Base-by-base conservation (phyloP, 1,140 invertebrate genomes). In the Lasioglossum albipes region DNA sequence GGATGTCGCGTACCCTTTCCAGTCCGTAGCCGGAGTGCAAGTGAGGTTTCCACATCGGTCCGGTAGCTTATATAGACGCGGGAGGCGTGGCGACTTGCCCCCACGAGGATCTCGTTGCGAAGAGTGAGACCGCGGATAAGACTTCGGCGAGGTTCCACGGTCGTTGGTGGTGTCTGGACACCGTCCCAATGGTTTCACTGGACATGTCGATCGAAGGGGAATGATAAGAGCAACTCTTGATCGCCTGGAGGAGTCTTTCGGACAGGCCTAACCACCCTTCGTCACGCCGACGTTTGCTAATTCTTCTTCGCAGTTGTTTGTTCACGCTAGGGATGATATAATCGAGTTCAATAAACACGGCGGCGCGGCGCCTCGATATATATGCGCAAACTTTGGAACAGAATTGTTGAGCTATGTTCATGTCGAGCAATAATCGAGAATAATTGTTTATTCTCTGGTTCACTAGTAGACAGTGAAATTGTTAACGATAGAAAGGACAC, bases 21-120 rank as follows among this genome's bases (percentile, higher is more conserved):
- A 75, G 71, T 75, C 76, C 67, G 80, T 70, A 65, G 76, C 79
- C 84, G 83, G 84, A 71, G 77, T 87, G 86, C 88, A 86, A 91
- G 85, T 91, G 91, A 88, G 79, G 82, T 78, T 79, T 85, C 27
- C 76, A 76, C 68, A 42, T 79, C 77, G 79, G 77, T 70, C 71
- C 69, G 76, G 66, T 82, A 76, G 82, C 85, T 91, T 91, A 90
- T 91, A 91, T 91, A 91, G 90, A 90, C 81, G 80, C 78, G 73
- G 87, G 86, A 88, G 90, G 90, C 90, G 89, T 90, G 89, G 90
- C 87, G 75, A 85, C 74, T 82, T 75, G 75, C 86, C 80, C 82
- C 84, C 85, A 84, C 83, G 81, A 85, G 72, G 69, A 86, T 80
- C 75, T 75, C 61, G 61, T 81, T 71, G 71, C 41, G 74, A 65